Evolutionary conservation across 92 coral and sea anemone species (phyloP).

Genomic region (Galaxea fascicularis): DNA sequence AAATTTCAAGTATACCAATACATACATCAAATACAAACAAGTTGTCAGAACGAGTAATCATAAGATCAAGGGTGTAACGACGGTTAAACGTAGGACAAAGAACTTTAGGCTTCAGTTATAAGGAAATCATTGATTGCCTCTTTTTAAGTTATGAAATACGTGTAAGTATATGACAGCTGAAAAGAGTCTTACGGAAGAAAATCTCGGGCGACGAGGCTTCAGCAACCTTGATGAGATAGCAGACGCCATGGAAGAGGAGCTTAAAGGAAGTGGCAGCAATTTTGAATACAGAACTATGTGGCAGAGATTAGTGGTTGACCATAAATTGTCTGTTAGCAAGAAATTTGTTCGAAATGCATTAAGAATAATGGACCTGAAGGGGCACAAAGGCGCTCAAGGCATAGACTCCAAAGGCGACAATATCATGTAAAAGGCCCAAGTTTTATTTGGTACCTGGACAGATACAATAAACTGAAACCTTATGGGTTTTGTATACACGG

Average conservation of each 20-base stretch:
- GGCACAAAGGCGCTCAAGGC: conserved; percentile 54
- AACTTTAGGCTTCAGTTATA: conserved; percentile 57
- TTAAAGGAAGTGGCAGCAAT: conserved; percentile 63
- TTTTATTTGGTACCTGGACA: conserved; percentile 74
- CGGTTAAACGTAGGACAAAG: no score
- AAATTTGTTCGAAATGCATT: conserved; percentile 59
- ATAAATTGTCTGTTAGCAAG: conserved; percentile 55
- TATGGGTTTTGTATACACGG: conserved; percentile 71
- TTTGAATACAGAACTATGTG: conserved; percentile 58
- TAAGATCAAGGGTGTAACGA: no score
- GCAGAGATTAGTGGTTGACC: conserved; percentile 61
- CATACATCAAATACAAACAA: conserved; percentile 57
- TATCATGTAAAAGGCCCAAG: conserved; percentile 71
- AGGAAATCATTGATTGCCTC: conserved; percentile 65
- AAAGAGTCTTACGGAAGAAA: conserved; percentile 54
- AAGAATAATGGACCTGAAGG: conserved; percentile 61
- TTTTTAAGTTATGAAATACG: conserved; percentile 58
- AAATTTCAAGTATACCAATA: conserved; percentile 18
- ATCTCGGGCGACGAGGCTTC: conserved; percentile 57
- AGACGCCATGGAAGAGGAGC: conserved; percentile 56
- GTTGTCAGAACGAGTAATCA: no score
- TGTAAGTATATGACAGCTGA: conserved; percentile 60
- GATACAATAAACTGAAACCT: conserved; percentile 75
- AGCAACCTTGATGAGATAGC: conserved; percentile 55
- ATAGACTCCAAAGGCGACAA: conserved; percentile 67